Conservation (phyloP, 1,140 invertebrate species). For the Pogonus chalceus region DNA sequence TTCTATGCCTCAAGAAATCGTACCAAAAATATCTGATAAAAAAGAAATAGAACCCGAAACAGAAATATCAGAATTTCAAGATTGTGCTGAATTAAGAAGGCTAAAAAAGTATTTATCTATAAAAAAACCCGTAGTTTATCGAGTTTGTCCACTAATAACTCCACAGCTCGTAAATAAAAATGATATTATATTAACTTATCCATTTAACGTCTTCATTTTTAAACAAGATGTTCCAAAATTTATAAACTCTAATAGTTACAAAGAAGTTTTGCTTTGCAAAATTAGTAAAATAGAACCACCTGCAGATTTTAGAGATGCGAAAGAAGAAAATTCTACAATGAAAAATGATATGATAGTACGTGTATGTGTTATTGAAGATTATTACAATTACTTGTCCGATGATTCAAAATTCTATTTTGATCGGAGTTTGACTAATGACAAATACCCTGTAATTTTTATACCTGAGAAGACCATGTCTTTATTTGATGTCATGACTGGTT, state of each 20-base stretch:
- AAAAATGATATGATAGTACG: slow-evolving; percentile 10
- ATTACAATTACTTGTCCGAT: background rate
- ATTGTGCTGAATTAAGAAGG: background rate
- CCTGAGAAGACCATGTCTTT: slow-evolving; percentile 17
- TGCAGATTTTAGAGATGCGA: background rate
- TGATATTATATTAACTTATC: slow-evolving; percentile 1
- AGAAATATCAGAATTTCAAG: background rate
- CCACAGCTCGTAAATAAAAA: background rate
- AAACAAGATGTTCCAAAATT: slow-evolving; percentile 12
- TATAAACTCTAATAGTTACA: background rate
- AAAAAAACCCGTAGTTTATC: background rate
- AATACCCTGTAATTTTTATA: slow-evolving; percentile 12
- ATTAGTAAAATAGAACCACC: background rate
- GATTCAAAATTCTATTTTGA: slow-evolving; percentile 2
- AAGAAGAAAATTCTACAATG: background rate
- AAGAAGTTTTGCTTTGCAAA: background rate
- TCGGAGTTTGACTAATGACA: slow-evolving; percentile 2
- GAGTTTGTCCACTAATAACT: background rate
- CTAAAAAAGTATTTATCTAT: background rate
- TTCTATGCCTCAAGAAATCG: background rate
- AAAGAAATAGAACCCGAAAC: background rate
- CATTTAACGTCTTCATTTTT: slow-evolving; percentile 20
- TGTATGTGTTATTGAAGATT: slow-evolving; percentile 2
- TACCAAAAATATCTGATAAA: background rate
- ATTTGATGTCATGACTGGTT: slow-evolving; percentile 30